Conservation (phyloP, 2,113 vertebrate genomes). For the Plecturocebus donacophilus region DNA sequence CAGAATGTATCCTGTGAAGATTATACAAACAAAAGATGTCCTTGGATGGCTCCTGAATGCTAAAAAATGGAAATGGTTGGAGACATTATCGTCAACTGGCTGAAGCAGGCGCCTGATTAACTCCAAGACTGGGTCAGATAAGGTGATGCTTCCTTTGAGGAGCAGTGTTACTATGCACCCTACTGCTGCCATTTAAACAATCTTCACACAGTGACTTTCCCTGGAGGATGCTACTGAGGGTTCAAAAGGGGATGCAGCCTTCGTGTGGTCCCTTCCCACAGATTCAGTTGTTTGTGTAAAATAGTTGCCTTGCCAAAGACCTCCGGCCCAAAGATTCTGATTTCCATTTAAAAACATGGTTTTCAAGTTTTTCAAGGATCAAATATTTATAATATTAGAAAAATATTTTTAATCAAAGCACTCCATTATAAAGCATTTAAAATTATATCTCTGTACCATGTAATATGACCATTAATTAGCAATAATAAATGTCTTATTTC, state of each 20-base stretch:
- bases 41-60: constrained; percentile 68
- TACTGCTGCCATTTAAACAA: constrained; percentile 76
- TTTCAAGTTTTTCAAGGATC: constrained; percentile 47
- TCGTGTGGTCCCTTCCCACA: constrained; percentile 77
- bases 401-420: constrained; percentile 64
- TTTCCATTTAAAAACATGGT: constrained; percentile 72
- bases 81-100: constrained; percentile 49
- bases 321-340: constrained; percentile 52
- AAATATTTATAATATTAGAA: constrained; percentile 66
- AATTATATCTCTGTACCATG: neutral
- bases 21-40: constrained; percentile 60
- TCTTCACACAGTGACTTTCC: constrained; percentile 64
- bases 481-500: constrained; percentile 14
- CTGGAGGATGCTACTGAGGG: constrained; percentile 61
- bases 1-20: constrained; percentile 26
- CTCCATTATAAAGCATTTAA: neutral
- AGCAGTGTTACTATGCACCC: constrained; percentile 67
- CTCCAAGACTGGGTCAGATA: constrained; percentile 70
- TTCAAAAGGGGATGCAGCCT: constrained; percentile 72
- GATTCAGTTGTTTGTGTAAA: constrained; percentile 71
- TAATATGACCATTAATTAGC: constrained; percentile 15
- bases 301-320: constrained; percentile 59
- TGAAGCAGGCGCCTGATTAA: constrained; percentile 67
- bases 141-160: constrained; percentile 78
- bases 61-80: constrained; percentile 71